phyloP scores from a whole-genome alignment of 2,113 vertebrate species.

The Neotoma lepida region DNA sequence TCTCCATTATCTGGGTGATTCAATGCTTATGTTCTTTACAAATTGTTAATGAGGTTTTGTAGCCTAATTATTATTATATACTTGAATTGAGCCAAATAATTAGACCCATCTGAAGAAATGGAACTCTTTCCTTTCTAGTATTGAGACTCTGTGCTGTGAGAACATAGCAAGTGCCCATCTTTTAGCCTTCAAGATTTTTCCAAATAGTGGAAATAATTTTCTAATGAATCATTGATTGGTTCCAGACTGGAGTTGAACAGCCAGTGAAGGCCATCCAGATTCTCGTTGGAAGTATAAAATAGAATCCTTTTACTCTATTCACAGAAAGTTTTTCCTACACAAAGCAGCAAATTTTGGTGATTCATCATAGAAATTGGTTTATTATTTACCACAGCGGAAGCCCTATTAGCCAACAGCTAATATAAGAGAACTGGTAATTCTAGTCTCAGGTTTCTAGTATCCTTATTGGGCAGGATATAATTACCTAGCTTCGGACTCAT shows the following conservation, averaged over 20 bases:
- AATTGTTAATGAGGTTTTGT: neutral
- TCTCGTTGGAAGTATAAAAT: conserved; percentile 47
- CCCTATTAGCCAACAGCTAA: neutral
- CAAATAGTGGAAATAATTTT: conserved; percentile 9
- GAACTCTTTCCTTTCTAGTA: neutral
- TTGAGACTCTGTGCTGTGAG: neutral
- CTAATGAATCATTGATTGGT: neutral
- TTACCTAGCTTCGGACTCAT: conserved; percentile 1
- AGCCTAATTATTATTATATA: conserved; percentile 19
- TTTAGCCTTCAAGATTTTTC: conserved; percentile 1
- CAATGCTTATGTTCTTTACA: neutral
- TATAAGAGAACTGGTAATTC: conserved; percentile 15
- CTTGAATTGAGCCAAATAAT: neutral
- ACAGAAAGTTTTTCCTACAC: neutral
- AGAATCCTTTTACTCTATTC: neutral
- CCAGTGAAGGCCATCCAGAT: neutral
- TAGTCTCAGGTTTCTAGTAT: neutral
- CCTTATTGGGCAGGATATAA: neutral
- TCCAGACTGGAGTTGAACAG: neutral
- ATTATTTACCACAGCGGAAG: neutral
- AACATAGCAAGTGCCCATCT: neutral
- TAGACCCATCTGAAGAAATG: conserved; percentile 9
- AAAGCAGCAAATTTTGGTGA: conserved; percentile 30
- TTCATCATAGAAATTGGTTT: conserved; percentile 44
- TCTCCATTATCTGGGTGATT: neutral